A percentile compares a stretch with the other conserved stretches of the same genome.
Evolutionary conservation across 2,797 vertebrate genomes (phyloP).

Genomic region (Emys orbicularis): DNA sequence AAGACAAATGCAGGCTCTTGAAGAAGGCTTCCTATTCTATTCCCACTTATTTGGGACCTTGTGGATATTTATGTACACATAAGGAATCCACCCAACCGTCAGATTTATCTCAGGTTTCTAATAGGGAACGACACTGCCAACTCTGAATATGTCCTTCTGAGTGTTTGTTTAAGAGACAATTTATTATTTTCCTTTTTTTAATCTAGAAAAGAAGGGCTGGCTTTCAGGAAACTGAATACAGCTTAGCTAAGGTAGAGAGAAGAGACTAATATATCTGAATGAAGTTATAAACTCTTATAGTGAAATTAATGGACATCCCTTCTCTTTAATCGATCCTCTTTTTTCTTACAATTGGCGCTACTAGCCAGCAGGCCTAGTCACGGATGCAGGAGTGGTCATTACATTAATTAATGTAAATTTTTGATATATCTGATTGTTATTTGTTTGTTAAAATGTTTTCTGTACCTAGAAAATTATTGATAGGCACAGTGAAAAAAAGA

Average conservation of each 20-base stretch:
- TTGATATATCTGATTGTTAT: background rate
- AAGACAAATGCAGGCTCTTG: background rate
- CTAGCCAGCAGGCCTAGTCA: background rate
- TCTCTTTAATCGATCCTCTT: background rate
- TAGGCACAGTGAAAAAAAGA: background rate
- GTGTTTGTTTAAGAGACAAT: background rate
- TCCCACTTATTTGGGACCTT: background rate
- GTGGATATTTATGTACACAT: too few relatives aligned
- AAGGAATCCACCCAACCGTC: background rate
- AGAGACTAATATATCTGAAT: background rate
- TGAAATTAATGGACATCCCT: background rate
- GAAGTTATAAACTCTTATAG: background rate
- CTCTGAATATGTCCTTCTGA: background rate
- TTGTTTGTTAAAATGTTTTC: background rate
- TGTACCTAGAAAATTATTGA: background rate
- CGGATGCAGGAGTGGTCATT: background rate
- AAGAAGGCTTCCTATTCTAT: background rate
- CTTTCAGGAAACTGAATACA: background rate
- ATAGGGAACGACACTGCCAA: background rate
- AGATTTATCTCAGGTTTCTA: background rate
- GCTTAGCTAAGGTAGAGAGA: background rate
- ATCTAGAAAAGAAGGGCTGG: background rate
- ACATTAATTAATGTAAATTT: background rate
- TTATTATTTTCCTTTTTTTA: background rate
- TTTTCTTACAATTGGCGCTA: background rate